Percentiles rank a stretch among this genome's conserved stretches.
phyloP scores from a whole-genome alignment of 2,797 vertebrate genomes.

The Enteromius fasciolatus region DNA sequence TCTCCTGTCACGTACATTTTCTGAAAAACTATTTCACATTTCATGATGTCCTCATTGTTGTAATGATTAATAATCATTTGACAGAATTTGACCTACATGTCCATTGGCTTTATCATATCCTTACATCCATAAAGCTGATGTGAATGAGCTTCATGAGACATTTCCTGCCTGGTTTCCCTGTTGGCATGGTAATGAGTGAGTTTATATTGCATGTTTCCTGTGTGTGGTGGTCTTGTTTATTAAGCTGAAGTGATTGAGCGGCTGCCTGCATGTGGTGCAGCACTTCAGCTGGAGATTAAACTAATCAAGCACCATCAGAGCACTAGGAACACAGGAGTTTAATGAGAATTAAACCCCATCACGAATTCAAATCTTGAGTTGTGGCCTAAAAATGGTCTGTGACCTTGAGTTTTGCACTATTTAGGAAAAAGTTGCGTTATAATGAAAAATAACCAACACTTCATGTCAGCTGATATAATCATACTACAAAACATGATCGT shows the following conservation, averaged over 20 bases:
- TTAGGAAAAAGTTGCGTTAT: background rate
- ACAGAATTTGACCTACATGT: background rate
- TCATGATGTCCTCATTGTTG: background rate
- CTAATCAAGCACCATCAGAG: background rate
- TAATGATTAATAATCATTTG: background rate
- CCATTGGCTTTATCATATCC: background rate
- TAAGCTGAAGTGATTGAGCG: slow-evolving; percentile 18
- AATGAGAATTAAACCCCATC: background rate
- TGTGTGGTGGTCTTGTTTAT: slow-evolving; percentile 32
- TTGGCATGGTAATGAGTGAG: slow-evolving; percentile 12
- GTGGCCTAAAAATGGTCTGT: background rate
- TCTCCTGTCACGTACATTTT: background rate
- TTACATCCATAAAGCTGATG: background rate
- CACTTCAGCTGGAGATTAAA: background rate
- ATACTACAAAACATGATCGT: background rate
- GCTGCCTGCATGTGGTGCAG: background rate
- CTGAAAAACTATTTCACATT: background rate
- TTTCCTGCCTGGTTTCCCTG: slow-evolving; percentile 31
- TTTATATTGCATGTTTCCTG: slow-evolving; percentile 36
- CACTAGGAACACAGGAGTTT: background rate
- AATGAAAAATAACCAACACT: background rate
- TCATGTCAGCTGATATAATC: background rate
- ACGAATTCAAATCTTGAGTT: background rate
- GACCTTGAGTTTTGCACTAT: background rate
- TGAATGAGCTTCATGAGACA: slow-evolving; percentile 18